These are phyloP conservation scores for Falco naumanni DNA, from an alignment of 2,797 vertebrate species.

Conservation along the genomic window DNA sequence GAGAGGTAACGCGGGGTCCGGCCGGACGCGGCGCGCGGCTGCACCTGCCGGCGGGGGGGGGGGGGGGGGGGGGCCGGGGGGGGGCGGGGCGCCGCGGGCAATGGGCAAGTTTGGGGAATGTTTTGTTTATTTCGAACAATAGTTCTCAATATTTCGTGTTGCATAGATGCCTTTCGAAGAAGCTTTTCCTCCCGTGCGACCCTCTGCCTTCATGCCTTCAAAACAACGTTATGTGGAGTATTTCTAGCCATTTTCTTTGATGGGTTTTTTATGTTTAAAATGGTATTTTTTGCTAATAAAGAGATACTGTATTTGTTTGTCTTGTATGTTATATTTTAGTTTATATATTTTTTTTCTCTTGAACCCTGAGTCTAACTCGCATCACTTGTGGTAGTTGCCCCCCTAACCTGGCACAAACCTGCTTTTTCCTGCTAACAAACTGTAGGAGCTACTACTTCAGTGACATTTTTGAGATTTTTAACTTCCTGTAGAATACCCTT, in stretches of 20 bases:
- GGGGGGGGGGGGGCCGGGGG: neutral
- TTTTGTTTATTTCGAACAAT: accelerated
- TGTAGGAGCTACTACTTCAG: conserved; percentile 18
- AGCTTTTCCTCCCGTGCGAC: neutral
- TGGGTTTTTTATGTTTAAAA: neutral
- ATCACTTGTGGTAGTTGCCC: neutral
- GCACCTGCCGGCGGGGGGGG: neutral
- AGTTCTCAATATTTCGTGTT: neutral
- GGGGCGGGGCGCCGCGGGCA: neutral
- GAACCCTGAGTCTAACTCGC: neutral
- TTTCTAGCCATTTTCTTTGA: neutral
- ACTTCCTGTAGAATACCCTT: neutral
- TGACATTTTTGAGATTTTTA: conserved; percentile 36
- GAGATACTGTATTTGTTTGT: neutral
- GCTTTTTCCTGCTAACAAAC: neutral
- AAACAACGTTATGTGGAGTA: accelerated
- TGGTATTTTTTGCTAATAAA: neutral
- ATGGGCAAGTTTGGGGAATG: neutral
- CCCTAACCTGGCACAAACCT: neutral
- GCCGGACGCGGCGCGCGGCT: conserved; percentile 52
- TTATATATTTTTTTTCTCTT: neutral
- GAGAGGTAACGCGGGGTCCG: conserved; percentile 75
- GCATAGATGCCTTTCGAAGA: accelerated
- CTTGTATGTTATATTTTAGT: neutral
- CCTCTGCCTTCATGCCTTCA: accelerated